Base-by-base conservation (phyloP, 2,797 vertebrate genomes). In the Anguilla pacifica region DNA sequence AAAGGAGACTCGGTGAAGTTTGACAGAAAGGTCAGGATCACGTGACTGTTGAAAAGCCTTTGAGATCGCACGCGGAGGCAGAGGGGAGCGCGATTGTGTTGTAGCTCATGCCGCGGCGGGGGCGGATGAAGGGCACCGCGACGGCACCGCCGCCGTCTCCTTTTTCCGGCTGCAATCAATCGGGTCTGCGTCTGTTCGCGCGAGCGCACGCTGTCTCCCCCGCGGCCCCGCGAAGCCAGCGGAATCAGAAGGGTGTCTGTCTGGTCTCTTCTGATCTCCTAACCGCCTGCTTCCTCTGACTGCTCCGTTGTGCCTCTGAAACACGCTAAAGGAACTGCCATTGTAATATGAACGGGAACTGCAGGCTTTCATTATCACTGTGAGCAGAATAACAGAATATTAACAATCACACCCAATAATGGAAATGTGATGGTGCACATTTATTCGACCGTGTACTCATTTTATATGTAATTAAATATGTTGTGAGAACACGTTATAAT, bases 11-110 rank as follows among this genome's bases (percentile, higher is more conserved):
- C 22, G 15, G 35, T 83, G 51, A 83, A 84, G 43, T 53, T 87
- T 83, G 35, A 83, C 67, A 84, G 57, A 84, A 87, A 83, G 86
- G 61, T 87, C 61, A 83, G 61, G 49, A 46, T 87, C 53, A 53
- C n/a, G 55, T 25, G 53, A 83, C 39, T 43, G 22, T 9, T 67
- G 84, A 85, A 59, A 85, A 59, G 9, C 83, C 55, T 61, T 39
- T 39, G 53, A 25, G 83, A 31, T 1, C n/a, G 25, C 64, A 70
- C 6, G 64, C n/a, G 57, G 86, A 79, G 85, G 2, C n/a, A 2
- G 82, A 2, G 82, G 49, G 22, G 82, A 28, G 43, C 59, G 61
- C 59, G 86, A 81, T 81, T 81, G 39, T 86, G 55, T 74, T 64
- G 39, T 87, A 49, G 49, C 11, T 86, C 25, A 25, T 39, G 25